Evolutionary conservation across 2,113 vertebrate genomes (phyloP).

Genomic region (Australoheros scitulus): DNA sequence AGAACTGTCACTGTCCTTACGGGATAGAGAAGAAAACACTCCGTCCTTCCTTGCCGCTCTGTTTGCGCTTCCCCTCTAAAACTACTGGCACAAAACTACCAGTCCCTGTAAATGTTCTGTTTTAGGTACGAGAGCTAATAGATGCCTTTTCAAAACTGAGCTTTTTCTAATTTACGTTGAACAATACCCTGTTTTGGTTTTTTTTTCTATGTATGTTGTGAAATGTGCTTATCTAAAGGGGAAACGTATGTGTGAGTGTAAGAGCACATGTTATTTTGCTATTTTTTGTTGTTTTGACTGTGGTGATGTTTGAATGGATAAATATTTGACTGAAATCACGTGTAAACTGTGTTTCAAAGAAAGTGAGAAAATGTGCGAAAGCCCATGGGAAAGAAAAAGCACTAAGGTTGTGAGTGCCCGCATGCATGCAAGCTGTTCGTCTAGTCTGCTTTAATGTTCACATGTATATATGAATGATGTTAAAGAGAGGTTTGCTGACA

Average conservation of each 20-base stretch:
- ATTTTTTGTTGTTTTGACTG: not conserved
- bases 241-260: constrained; percentile 20
- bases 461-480: constrained; percentile 43
- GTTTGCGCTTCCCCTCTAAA: constrained; percentile 45
- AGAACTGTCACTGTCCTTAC: constrained; percentile 61
- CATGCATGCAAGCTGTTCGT: constrained; percentile 45
- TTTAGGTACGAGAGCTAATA: constrained; percentile 82
- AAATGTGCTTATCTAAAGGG: constrained; percentile 60
- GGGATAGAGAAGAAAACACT: constrained; percentile 72
- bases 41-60: constrained; percentile 73
- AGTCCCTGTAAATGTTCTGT: constrained; percentile 46
- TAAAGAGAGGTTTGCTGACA: constrained; percentile 53
- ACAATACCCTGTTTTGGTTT: constrained; percentile 54
- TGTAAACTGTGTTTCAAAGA: constrained; percentile 25
- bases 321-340: constrained; percentile 40
- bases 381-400: constrained; percentile 50
- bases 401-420: constrained; percentile 58
- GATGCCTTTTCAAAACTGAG: constrained; percentile 66
- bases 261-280: constrained; percentile 6
- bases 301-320: constrained; percentile 34
- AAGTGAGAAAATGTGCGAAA: not conserved
- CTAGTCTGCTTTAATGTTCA: constrained; percentile 54
- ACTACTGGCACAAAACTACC: constrained; percentile 78
- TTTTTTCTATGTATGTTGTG: constrained; percentile 54
- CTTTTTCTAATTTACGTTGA: constrained; percentile 74